Conservation (phyloP, 1,140 invertebrate genomes). For the Gryon sp. region DNA sequence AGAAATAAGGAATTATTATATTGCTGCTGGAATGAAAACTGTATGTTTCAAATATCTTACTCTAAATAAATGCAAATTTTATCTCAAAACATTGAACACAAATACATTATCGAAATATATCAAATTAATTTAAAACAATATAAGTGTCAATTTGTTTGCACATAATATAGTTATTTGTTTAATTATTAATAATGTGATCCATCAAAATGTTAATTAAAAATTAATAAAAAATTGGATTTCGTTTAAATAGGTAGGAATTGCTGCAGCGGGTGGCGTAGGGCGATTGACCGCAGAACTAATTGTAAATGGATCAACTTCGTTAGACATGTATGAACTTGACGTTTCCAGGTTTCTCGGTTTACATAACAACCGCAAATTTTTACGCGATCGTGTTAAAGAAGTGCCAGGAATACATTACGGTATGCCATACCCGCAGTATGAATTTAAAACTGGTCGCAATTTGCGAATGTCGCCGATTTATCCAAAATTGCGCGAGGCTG, state of each 20-base stretch:
- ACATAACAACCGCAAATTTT: conserved; percentile 97
- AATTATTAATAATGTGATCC: too few relatives aligned
- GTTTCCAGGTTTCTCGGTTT: conserved; percentile 95
- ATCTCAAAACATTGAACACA: too few relatives aligned
- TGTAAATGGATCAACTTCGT: conserved; percentile 88
- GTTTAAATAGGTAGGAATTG: conserved; percentile 85
- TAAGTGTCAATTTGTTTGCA: too few relatives aligned
- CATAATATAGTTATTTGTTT: too few relatives aligned
- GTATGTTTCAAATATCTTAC: too few relatives aligned
- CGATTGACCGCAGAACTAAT: conserved; percentile 94
- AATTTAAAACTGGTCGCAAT: conserved; percentile 93
- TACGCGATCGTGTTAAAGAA: conserved; percentile 95
- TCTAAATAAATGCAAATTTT: too few relatives aligned
- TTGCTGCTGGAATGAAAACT: conserved; percentile 97
- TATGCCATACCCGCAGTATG: conserved; percentile 90
- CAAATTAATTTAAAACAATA: too few relatives aligned
- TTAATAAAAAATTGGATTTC: background rate
- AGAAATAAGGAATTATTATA: conserved; percentile 96
- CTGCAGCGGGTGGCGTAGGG: conserved; percentile 96
- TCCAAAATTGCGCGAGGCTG: conserved; percentile 92
- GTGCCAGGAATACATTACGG: conserved; percentile 93
- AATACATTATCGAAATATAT: too few relatives aligned
- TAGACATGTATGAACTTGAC: conserved; percentile 95
- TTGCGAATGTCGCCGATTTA: conserved; percentile 97
- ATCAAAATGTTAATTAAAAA: too few relatives aligned